Percentiles rank a stretch among this genome's conserved stretches.
Conservation (phyloP, 2,888 invertebrate species). For the Nomada fabriciana region DNA sequence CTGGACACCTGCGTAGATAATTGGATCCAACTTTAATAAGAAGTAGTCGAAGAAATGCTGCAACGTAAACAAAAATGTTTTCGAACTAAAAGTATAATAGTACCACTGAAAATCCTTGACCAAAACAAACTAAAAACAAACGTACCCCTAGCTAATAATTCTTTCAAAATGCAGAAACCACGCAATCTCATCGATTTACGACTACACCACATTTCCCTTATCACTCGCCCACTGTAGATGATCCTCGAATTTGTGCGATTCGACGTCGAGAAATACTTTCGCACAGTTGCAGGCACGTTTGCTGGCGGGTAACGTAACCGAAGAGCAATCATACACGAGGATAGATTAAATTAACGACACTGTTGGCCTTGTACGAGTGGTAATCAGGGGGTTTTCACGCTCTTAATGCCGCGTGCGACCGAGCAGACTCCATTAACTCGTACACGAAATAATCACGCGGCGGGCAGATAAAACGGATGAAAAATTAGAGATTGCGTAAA, state of each 20-base stretch:
- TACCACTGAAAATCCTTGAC: too few species aligned
- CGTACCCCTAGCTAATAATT: too few species aligned
- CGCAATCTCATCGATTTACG: background rate
- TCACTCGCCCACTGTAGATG: constrained; percentile 3
- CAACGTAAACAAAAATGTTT: too few species aligned
- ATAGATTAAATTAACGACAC: constrained; percentile 17
- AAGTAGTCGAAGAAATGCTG: too few species aligned
- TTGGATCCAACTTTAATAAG: too few species aligned
- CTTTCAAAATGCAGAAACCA: background rate
- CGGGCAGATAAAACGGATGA: background rate
- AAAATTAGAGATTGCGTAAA: constrained; percentile 14
- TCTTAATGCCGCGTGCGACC: constrained; percentile 2
- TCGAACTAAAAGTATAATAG: too few species aligned
- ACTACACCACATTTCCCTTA: background rate
- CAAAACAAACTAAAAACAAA: too few species aligned
- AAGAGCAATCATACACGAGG: background rate
- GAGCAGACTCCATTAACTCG: constrained; percentile 54
- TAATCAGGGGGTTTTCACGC: constrained; percentile 37
- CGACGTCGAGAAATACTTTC: constrained; percentile 24
- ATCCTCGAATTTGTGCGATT: constrained; percentile 33
- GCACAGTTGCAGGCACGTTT: background rate
- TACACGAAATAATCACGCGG: constrained; percentile 33
- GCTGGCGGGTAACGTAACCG: constrained; percentile 9
- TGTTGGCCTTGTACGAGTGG: background rate
- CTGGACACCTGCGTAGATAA: too few species aligned